Percentiles rank a stretch among this genome's conserved stretches.
Conservation (phyloP, 2,888 invertebrate species). For the Pinctada fucata region DNA sequence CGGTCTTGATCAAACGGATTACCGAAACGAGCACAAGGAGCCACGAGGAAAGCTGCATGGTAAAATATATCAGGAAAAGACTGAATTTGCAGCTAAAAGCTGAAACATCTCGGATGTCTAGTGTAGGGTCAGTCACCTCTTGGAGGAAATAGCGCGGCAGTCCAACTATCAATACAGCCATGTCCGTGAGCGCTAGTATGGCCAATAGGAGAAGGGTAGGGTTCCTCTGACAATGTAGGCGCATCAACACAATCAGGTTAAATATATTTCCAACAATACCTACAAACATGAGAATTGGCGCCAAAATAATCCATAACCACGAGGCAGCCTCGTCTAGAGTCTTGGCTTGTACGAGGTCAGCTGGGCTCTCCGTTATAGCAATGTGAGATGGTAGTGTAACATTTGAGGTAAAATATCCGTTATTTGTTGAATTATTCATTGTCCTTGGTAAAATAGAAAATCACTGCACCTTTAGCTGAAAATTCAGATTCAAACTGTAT, state of each 20-base stretch:
- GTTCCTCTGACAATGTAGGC: slow-evolving; percentile 46
- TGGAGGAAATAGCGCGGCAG: slow-evolving; percentile 49
- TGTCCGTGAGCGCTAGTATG: slow-evolving; percentile 50
- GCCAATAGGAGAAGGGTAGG: slow-evolving; percentile 51
- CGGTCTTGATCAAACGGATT: slow-evolving; percentile 52
- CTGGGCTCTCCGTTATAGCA: not conserved
- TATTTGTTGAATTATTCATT: too few species aligned
- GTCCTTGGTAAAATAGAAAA: too few species aligned
- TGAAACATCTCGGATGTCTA: slow-evolving; percentile 45
- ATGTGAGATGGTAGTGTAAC: not conserved
- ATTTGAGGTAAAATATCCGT: not conserved
- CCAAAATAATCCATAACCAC: slow-evolving; percentile 50
- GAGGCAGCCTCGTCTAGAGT: not conserved
- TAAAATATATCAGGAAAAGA: slow-evolving; percentile 53
- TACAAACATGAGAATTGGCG: slow-evolving; percentile 47
- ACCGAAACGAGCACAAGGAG: slow-evolving; percentile 52
- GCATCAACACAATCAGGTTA: slow-evolving; percentile 47
- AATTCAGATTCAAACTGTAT: too few species aligned
- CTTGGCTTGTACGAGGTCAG: not conserved
- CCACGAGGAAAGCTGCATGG: slow-evolving; percentile 60
- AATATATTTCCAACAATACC: slow-evolving; percentile 53
- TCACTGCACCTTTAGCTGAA: too few species aligned
- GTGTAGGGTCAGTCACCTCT: slow-evolving; percentile 35
- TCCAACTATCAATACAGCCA: slow-evolving; percentile 48
- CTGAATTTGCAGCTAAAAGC: slow-evolving; percentile 51